Conservation (phyloP, 2,797 vertebrate genomes). For the Tauraco hartlaubi region DNA sequence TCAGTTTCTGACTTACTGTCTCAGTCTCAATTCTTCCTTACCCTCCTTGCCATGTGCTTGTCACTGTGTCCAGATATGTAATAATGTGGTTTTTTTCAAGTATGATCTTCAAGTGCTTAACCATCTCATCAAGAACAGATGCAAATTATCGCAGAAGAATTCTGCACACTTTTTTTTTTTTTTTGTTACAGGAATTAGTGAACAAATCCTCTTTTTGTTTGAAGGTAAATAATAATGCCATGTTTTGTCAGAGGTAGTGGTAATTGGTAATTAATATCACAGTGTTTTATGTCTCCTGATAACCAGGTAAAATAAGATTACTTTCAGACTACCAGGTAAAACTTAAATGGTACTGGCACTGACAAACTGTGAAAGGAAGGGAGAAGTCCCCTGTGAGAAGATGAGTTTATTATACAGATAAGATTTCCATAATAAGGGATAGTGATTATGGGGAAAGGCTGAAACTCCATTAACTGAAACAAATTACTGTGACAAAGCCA, state of each 20-base stretch:
- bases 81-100: neutral
- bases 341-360: slow-evolving; percentile 33
- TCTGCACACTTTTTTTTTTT: neutral
- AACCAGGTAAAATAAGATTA: slow-evolving; percentile 43
- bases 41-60: neutral
- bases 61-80: neutral
- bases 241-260: neutral
- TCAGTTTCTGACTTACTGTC: neutral
- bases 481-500: slow-evolving; percentile 66
- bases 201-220: neutral
- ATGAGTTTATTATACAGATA: slow-evolving; percentile 70
- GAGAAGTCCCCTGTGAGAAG: slow-evolving; percentile 48
- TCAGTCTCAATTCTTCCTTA: neutral
- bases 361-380: slow-evolving; percentile 47
- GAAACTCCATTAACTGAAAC: slow-evolving; percentile 70
- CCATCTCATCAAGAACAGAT: neutral
- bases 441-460: slow-evolving; percentile 59
- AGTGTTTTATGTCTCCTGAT: neutral
- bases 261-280: slow-evolving; percentile 27
- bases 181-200: neutral
- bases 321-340: slow-evolving; percentile 9
- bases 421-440: slow-evolving; percentile 68
- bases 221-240: neutral
- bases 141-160: neutral
- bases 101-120: neutral